Evolutionary conservation across 2,888 invertebrate species (phyloP).

Genomic region (Drosophila algonquin): DNA sequence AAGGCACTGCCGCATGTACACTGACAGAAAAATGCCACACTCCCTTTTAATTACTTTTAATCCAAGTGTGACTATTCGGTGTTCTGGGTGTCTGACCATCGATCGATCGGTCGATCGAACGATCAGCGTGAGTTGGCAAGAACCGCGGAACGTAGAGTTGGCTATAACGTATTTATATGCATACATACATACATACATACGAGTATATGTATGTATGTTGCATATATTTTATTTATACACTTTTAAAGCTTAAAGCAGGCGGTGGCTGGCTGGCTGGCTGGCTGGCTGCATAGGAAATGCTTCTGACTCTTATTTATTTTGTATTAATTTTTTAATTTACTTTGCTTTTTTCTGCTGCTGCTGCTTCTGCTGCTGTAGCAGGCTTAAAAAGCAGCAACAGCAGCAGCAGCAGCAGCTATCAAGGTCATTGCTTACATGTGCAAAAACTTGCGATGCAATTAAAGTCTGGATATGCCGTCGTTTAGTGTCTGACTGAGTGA

Average conservation of each 20-base stretch:
- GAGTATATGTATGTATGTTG: conserved; percentile 17
- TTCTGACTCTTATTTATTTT: conserved; percentile 15
- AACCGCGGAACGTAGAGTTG: conserved; percentile 30
- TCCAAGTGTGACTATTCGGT: too few species aligned
- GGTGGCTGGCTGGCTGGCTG: not conserved
- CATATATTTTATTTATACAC: conserved; percentile 49
- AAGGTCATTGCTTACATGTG: conserved; percentile 60
- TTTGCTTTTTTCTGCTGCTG: conserved; percentile 14
- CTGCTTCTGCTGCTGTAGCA: conserved; percentile 35
- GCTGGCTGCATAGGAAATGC: conserved; percentile 50
- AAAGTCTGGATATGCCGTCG: conserved; percentile 41
- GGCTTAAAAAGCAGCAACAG: conserved; percentile 49
- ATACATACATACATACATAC: not conserved
- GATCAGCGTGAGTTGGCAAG: conserved; percentile 58
- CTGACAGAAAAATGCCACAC: too few species aligned
- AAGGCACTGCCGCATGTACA: too few species aligned
- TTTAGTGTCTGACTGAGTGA: not conserved
- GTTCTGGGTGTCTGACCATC: not conserved
- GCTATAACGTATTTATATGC: conserved; percentile 19
- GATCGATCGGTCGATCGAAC: not conserved
- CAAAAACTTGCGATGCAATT: conserved; percentile 58
- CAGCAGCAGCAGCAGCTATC: conserved; percentile 28
- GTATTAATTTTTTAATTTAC: conserved; percentile 19
- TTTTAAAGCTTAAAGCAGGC: not conserved
- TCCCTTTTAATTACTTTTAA: too few species aligned